Evolutionary conservation across 2,888 invertebrate species (phyloP).

Genomic region (Noctua pronuba): DNA sequence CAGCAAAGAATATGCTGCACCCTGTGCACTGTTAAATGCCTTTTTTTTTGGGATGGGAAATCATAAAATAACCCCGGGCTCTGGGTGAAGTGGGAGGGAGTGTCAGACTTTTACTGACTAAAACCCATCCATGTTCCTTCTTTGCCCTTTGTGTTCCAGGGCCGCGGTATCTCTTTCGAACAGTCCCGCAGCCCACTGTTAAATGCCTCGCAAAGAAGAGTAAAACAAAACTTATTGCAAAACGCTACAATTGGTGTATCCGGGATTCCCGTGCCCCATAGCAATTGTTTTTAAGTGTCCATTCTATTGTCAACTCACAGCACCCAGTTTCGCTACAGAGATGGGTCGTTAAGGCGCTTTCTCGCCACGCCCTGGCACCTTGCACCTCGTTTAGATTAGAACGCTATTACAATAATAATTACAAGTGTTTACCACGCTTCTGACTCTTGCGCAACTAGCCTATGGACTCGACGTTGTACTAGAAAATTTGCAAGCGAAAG

Average conservation of each 20-base stretch:
- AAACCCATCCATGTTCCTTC: too few relatives aligned
- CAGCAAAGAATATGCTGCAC: conserved; percentile 1
- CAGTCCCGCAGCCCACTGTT: too few relatives aligned
- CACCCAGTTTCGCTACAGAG: conserved; percentile 45
- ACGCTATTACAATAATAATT: conserved; percentile 86
- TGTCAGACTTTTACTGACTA: too few relatives aligned
- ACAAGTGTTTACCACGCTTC: conserved; percentile 81
- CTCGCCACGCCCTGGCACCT: conserved; percentile 72
- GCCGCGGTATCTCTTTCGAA: too few relatives aligned
- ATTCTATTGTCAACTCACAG: conserved; percentile 45
- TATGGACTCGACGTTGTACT: conserved; percentile 70
- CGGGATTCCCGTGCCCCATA: conserved; percentile 28
- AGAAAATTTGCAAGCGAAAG: conserved; percentile 87
- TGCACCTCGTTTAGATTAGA: conserved; percentile 81
- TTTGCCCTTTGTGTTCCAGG: too few relatives aligned
- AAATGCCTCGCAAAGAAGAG: too few relatives aligned
- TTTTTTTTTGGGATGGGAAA: too few relatives aligned
- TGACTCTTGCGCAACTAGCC: conserved; percentile 75
- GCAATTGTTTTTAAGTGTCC: conserved; percentile 44
- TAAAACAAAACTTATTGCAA: background rate
- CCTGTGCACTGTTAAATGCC: background rate
- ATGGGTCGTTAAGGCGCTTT: conserved; percentile 72
- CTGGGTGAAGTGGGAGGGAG: too few relatives aligned
- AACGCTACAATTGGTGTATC: conserved; percentile 22
- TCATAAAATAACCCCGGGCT: too few relatives aligned